Evolutionary conservation across 92 coral and sea anemone species (phyloP).

Genomic region (Epizoanthus scotinus): DNA sequence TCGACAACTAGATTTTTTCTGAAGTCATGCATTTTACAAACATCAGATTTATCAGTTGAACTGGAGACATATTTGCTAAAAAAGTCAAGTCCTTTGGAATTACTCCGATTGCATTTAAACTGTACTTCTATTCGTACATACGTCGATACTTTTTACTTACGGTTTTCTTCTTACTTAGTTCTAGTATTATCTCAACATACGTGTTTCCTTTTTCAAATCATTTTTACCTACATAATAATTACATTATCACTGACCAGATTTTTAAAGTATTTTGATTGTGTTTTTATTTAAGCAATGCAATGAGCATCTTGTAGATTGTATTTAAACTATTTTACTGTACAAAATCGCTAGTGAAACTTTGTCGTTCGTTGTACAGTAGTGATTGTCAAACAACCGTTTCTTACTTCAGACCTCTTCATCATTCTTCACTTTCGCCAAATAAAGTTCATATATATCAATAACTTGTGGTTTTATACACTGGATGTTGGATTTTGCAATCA

Average conservation of each 20-base stretch:
- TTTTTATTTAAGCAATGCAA: slow-evolving; percentile 24
- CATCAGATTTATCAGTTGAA: too few species aligned
- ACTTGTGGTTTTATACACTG: not conserved
- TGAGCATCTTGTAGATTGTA: not conserved
- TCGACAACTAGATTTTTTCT: too few species aligned
- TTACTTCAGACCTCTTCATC: slow-evolving; percentile 3
- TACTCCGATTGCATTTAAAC: too few species aligned
- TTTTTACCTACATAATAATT: not conserved
- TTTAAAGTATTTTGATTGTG: not conserved
- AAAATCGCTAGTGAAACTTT: not conserved
- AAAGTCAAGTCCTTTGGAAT: too few species aligned
- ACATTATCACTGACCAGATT: not conserved
- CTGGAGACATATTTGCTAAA: too few species aligned
- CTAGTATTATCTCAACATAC: not conserved
- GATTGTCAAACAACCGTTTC: not conserved
- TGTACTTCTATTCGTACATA: too few species aligned
- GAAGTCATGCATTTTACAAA: too few species aligned
- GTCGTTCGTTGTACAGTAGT: slow-evolving; percentile 19
- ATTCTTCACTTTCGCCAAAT: slow-evolving; percentile 31
- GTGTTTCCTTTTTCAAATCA: not conserved
- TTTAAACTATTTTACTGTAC: slow-evolving; percentile 17
- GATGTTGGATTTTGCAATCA: too few species aligned
- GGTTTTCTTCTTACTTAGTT: not conserved
- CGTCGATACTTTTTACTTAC: not conserved
- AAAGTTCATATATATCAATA: slow-evolving; percentile 28